Base-by-base conservation (phyloP, 2,797 vertebrate genomes). In the Anisognathus igniventris region DNA sequence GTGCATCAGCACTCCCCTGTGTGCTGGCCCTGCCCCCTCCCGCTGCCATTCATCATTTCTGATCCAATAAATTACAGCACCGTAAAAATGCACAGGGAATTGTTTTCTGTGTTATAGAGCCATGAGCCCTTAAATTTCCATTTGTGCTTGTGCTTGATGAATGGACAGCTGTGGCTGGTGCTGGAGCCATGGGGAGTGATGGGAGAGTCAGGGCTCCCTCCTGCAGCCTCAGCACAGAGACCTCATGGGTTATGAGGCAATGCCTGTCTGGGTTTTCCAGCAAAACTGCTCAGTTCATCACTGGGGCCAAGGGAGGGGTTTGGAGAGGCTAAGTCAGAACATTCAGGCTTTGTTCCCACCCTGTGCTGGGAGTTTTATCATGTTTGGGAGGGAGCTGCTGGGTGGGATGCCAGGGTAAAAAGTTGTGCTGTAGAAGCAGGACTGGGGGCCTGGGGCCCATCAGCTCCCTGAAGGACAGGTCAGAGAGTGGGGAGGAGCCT, bases 131-230 rank as follows among this genome's bases (percentile, higher is more conserved):
- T 93, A 92, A 78, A 88, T 95, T 95, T 95, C 75, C 87, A 92
- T 96, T 97, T 97, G 92, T 85, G 96, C 96, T 92, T 92, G 90
- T 40, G 47, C 70, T 51, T 96, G 95, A 95, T 95, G 90, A 94
- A 96, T 92, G 89, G 85, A 33, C 28, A 45, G 60, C 27, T 87
- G 64, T 74, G 48, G 54, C 30, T 78, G 86, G 45, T 48, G 72
- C 74, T 83, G 65, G 77, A 92, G 62, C 54, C 16, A 1, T 42
- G 61, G 3, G 1, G 53, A 60, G 58, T 14, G 17, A 12, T 30
- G 65, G 42, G 51, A 88, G 84, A 77, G 40, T 10, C 33, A 14
- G n/a, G 28, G 47, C 58, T 62, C 44, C 19, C 47, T 50, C 57
- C 35, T 3, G 4, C 62, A 20, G 35, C 66, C 66, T 74, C 78